Percentiles rank a stretch among this genome's conserved stretches.
phyloP scores from a whole-genome alignment of 1,140 invertebrate genomes.

The Tetranychus cinnabarinus region DNA sequence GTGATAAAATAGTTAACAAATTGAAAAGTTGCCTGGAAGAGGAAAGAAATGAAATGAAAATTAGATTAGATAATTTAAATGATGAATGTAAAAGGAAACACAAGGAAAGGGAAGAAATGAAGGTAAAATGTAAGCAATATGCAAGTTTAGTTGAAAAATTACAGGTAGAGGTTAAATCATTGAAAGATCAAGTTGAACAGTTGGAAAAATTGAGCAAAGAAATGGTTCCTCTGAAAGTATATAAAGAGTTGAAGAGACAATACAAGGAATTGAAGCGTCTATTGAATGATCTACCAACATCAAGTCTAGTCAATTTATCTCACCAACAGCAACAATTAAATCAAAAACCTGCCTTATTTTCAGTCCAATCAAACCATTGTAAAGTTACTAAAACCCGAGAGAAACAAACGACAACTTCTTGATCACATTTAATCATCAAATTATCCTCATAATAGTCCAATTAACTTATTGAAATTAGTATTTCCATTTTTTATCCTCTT shows the following conservation, averaged over 20 bases:
- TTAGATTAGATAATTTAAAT: neutral
- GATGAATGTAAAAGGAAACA: neutral
- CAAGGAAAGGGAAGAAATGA: neutral
- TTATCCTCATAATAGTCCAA: no score
- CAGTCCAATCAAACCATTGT: no score
- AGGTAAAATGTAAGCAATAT: neutral
- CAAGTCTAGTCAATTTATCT: no score
- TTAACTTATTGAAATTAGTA: no score
- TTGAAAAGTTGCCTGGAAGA: conserved; percentile 1
- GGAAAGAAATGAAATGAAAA: conserved; percentile 2
- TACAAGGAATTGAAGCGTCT: conserved; percentile 1
- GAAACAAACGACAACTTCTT: no score
- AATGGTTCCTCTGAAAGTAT: neutral
- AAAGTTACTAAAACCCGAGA: no score
- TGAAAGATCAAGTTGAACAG: neutral
- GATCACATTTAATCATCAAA: no score
- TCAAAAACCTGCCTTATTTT: no score
- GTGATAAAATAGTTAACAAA: neutral
- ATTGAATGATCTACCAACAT: neutral
- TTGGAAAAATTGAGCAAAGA: neutral
- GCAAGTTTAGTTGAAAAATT: neutral
- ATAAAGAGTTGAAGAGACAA: neutral
- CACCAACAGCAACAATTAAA: no score
- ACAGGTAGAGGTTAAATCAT: neutral
- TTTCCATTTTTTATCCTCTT: no score